Evolutionary conservation across 2,797 vertebrate species (phyloP).

Genomic region (Sebastes trivittatus): DNA sequence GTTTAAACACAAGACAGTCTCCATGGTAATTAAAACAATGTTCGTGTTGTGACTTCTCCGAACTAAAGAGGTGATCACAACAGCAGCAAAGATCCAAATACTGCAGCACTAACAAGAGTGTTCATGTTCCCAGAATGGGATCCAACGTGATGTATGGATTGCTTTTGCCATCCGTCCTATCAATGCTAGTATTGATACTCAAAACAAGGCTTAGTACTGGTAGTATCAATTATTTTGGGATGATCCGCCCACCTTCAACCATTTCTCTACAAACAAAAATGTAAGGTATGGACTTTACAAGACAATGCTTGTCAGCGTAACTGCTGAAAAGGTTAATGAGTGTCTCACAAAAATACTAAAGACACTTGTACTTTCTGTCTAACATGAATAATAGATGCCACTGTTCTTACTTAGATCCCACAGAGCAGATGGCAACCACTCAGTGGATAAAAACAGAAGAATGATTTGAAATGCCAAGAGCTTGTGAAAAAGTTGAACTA

Average conservation of each 20-base stretch:
- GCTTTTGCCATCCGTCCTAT: neutral
- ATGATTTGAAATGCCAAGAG: neutral
- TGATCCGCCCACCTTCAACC: too few relatives aligned
- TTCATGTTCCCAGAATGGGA: neutral
- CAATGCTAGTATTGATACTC: neutral
- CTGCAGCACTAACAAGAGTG: neutral
- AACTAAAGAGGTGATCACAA: neutral
- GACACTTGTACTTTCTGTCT: neutral
- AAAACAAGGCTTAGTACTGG: neutral
- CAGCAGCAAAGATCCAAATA: neutral
- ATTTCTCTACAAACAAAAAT: neutral
- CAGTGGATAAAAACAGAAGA: neutral
- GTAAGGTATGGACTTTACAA: neutral
- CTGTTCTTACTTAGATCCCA: neutral
- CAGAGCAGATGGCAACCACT: neutral
- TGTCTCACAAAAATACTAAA: neutral
- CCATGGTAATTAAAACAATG: neutral
- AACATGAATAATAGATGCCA: neutral
- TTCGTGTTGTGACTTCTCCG: neutral
- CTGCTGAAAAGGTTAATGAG: neutral
- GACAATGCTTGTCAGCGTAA: neutral
- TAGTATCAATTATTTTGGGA: too few relatives aligned
- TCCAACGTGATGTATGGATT: too few relatives aligned
- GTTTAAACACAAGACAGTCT: neutral
- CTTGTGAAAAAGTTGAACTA: neutral